Base-by-base conservation (phyloP, 2,797 vertebrate genomes). In the Tenualosa thibaudeaui region DNA sequence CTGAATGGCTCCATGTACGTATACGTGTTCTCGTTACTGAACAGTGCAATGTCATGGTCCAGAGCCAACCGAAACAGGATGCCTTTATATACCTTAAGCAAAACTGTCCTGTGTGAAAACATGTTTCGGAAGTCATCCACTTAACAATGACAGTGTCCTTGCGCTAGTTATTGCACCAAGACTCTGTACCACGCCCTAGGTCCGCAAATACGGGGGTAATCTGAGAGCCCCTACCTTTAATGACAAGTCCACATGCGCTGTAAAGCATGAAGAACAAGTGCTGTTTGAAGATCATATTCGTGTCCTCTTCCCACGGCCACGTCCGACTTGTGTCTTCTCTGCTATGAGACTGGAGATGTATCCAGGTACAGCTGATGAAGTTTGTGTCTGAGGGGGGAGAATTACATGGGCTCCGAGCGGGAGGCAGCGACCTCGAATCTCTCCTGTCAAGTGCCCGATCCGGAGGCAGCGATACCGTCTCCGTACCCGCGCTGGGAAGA, bases 261-360 rank as follows among this genome's bases (percentile, higher is more conserved):
- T 92, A 96, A 53, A 96, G 93, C 92, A 95, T 91, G 90, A 96
- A 93, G 91, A 96, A 89, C 91, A 94, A 89, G 91, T 93, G 92
- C 92, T 91, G 93, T 89, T 95, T 92, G 94, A 94, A 89, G 91
- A 95, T 95, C 95, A 95, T 96, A 91, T 93, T 95, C 93, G 93
- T 92, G 89, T 92, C 90, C 89, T 78, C 40, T 92, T 91, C 91
- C 92, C 90, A 90, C 90, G 83, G 84, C 85, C 15, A 89, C 87
- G 90, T 88, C 89, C 85, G 86, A 85, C 87, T 86, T 85, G 82
- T 78, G 85, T 84, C 84, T 87, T 91, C 81, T 90, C 65, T 89
- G 83, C 86, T 37, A 53, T 65, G 87, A 87, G 89, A 85, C 89
- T 86, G 90, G 91, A 78, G 71, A 43, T 93, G 93, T 96, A 96